phyloP scores from a whole-genome alignment of 2,888 invertebrate genomes.

The Abrostola triplasia region DNA sequence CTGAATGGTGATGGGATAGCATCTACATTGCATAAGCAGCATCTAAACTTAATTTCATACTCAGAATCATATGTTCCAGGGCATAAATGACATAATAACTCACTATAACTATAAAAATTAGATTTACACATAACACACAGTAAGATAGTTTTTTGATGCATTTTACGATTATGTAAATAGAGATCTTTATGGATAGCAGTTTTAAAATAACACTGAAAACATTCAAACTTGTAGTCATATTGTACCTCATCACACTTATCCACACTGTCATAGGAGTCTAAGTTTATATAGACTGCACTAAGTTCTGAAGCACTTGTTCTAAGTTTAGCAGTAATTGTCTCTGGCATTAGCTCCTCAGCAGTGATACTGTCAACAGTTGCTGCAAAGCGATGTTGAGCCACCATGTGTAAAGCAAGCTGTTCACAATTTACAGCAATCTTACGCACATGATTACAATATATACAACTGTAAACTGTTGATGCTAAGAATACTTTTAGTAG shows the following conservation, averaged over 20 bases:
- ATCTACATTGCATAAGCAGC: conserved; percentile 93
- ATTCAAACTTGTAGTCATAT: conserved; percentile 93
- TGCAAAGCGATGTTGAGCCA: conserved; percentile 93
- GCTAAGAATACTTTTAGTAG: conserved; percentile 92
- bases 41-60: conserved; percentile 92
- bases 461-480: conserved; percentile 91
- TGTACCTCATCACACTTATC: conserved; percentile 87
- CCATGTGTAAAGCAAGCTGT: conserved; percentile 93
- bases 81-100: conserved; percentile 95
- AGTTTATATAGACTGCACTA: conserved; percentile 91
- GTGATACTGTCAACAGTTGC: conserved; percentile 93
- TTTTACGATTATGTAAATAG: conserved; percentile 95
- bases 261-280: conserved; percentile 91
- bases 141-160: conserved; percentile 94
- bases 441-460: conserved; percentile 95
- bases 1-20: conserved; percentile 95
- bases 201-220: conserved; percentile 95
- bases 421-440: conserved; percentile 95
- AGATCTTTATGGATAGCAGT: conserved; percentile 94
- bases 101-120: conserved; percentile 96
- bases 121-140: conserved; percentile 96
- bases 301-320: conserved; percentile 89
- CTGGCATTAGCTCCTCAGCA: conserved; percentile 91
- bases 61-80: conserved; percentile 92
- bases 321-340: conserved; percentile 91